Evolutionary conservation across 2,888 invertebrate genomes (phyloP), one percentile per base, ranked within the genome.

Genomic region (Diaphora mendica): DNA sequence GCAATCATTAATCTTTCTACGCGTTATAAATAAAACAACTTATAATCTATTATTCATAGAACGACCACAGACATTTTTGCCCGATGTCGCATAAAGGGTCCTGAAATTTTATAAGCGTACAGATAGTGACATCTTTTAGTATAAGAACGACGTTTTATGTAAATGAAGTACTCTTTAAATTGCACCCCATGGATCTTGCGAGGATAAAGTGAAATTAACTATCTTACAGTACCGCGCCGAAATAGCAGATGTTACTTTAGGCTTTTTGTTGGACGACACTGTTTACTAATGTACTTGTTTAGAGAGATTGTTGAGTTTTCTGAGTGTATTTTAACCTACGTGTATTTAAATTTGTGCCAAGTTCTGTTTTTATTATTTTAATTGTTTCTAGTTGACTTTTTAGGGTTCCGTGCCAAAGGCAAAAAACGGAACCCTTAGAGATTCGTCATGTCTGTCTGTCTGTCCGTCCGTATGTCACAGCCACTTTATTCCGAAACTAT

Each of bases 191-290:
- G 85, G 83, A 77, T 78, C 80, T 70, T 23, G 48, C 69, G 67
- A 71, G 80, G 82, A 81, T 85, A 80, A 82, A 85, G 71, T 76
- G 79, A 85, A 83, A 84, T 84, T 84, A 84, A 85, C 82, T 84
- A 80, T 85, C 77, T 79, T 70, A 71, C 67, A 75, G 71, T 75
- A 73, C 79, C 77, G 42, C 75, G 77, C 64, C 71, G 68, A 77
- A 79, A 75, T 74, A 76, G 77, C 75, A 85, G 77, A 80, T 80
- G 78, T 65, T 73, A 62, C 82, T 74, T 67, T 23, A 30, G 15
- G 44, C 55, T 70, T 65, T 73, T 72, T 70, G 70, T 66, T 70
- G 48, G 59, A 67, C 42, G 42, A 33, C 59, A 69, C 59, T 59
- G 65, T 66, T 64, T 44, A 48, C 35, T 70, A 64, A 35, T 11